A percentile compares a stretch with the other conserved stretches of the same genome.
Evolutionary conservation across 1,140 invertebrate species (phyloP).

Genomic region (Hypsibius dujardini): DNA sequence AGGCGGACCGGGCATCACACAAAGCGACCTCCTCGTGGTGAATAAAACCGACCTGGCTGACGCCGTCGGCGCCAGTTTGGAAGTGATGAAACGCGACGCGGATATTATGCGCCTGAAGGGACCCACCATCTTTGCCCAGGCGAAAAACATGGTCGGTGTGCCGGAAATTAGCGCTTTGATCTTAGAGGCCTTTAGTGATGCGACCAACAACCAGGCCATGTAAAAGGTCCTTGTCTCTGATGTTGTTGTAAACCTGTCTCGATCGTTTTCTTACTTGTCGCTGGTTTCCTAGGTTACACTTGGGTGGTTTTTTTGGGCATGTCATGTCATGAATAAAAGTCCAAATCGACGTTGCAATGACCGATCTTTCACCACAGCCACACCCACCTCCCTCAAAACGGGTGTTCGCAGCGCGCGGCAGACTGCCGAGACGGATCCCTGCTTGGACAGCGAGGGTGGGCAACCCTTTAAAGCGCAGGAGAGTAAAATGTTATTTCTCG

Average conservation of each 20-base stretch:
- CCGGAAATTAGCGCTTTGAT: slow-evolving; percentile 27
- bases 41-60: slow-evolving; percentile 34
- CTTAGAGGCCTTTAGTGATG: slow-evolving; percentile 19
- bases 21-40: slow-evolving; percentile 34
- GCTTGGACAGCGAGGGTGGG: not conserved
- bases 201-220: not conserved
- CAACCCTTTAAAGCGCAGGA: not conserved
- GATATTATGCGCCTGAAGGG: slow-evolving; percentile 30
- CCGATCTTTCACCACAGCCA: too few relatives aligned
- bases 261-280: not conserved
- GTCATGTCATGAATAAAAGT: not conserved
- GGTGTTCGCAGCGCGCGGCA: not conserved
- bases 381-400: not conserved
- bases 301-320: not conserved
- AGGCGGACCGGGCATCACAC: slow-evolving; percentile 33
- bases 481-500: slow-evolving; percentile 6
- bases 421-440: not conserved
- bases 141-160: slow-evolving; percentile 30
- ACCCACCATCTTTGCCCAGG: slow-evolving; percentile 32
- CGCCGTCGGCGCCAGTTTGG: slow-evolving; percentile 31
- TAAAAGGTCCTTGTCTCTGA: not conserved
- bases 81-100: slow-evolving; percentile 32
- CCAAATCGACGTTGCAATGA: not conserved
- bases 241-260: not conserved
- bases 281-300: not conserved